Evolutionary conservation across 1,140 invertebrate genomes (phyloP), one percentile per base, ranked within the genome.

Genomic region (Bicyclus anynana): DNA sequence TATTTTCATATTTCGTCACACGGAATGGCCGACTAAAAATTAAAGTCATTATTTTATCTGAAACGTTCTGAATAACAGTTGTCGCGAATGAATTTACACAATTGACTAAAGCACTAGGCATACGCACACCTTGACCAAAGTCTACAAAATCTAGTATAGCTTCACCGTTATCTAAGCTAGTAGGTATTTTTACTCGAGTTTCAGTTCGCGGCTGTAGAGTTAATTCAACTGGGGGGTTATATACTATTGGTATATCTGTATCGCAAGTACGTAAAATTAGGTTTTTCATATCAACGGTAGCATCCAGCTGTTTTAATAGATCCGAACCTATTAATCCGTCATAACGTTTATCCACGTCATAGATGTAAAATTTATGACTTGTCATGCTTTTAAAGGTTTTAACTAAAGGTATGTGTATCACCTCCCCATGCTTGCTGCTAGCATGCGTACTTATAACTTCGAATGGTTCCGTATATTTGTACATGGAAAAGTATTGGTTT

Each of bases 261-360:
- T 52, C 52, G 1, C n/a, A n/a, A n/a, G 54, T 65, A 12, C 18
- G 17, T 29, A 69, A 47, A n/a, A 53, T 23, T 49, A 53, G 9
- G 33, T 57, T 57, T 42, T 62, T 56, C 53, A 67, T 62, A 42
- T 74, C 61, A 2, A 68, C 59, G 3, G 51, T 62, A 14, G 65
- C 61, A 0, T 60, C 46, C 46, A 70, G 38, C 46, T 66, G 26
- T 35, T 57, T 66, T 47, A 69, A 62, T 16, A 73, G 38, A 49
- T 70, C 58, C 9, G 26, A 56, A n/a, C 65, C 72, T 33, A 74
- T 62, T n/a, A 74, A 40, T 9, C 72, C 68, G 40, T 71, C 68
- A 16, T 69, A 71, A 5, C 10, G 3, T 12, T 3, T 3, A 13
- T 35, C 33, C 2, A 35, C 33, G 12, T 12, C 10, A 13, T 35